Base-by-base conservation (phyloP, 2,888 invertebrate genomes). In the Heteropelma amictum region DNA sequence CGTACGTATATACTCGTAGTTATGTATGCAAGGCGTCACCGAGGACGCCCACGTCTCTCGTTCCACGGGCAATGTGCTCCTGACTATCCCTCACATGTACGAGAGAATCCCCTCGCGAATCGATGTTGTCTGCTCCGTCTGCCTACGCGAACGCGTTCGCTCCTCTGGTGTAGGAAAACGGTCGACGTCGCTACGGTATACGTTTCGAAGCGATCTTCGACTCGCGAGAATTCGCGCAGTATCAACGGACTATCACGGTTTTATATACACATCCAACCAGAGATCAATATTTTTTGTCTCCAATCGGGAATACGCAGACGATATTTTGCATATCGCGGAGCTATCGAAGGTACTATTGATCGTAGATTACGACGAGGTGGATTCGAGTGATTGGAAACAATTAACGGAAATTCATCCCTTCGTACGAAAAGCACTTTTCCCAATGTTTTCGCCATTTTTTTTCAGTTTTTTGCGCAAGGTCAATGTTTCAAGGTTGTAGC, bases 1-100 rank as follows among this genome's bases (percentile, higher is more conserved):
- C n/a, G 14, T 7, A 38, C 38, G 14, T 17, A 23, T 35, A 35
- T 14, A 35, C 28, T 35, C n/a, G 17, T 60, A 42, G 45, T 26
- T 63, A 35, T 21, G 40, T 51, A 64, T 17, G 45, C 69, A 58
- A 64, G 64, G 56, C 54, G 54, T 56, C 51, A 56, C 17, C 47
- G 53, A 53, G 53, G 58, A 70, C 74, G 74, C 74, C 69, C 51
- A 74, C 73, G 73, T 64, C 51, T 67, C 70, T 53, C 33, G 74
- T 54, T 70, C 60, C 38, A 67, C 49, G 73, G 49, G 65, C 70
- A 54, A 61, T 47, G 65, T 54, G 54, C 60, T 61, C 47, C 67
- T 54, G 61, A 58, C 49, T 60, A 58, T 63, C 56, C 40, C 54
- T 49, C 61, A 40, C 61, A 40, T 51, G 26, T 67, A 28, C 64